Evolutionary conservation across 2,888 invertebrate species (phyloP), one percentile per base, ranked within the genome.

Genomic region (Papilio elwesi): DNA sequence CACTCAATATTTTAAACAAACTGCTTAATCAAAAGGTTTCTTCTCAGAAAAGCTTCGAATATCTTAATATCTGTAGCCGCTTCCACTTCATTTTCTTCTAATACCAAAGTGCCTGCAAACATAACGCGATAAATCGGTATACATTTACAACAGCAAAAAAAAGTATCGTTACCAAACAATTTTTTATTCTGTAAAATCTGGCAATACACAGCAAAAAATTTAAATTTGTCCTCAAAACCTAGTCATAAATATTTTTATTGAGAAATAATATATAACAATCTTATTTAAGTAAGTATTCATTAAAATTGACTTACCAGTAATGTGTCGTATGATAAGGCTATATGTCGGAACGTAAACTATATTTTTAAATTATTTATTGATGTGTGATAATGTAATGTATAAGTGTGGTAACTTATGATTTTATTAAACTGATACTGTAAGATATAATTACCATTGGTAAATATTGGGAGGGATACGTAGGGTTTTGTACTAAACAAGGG

Each of bases 81-180:
- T 78, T 76, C 77, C 77, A 77, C 77, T 76, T 77, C 71, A 69
- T 74, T 78, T 78, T 69, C 77, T 80, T 80, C 76, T 74, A 78
- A 73, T 81, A 87, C 88, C 88, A 84, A 87, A 83, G 89, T 89
- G 76, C 75, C 68, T 74, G 71, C 59, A 70, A 70, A 16, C 57
- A 70, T 64, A 69, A 70, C 69, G 71, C 72, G 53, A 67, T 68
- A 55, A 49, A 68, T 67, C 16, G 48, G 13, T 70, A 64, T 69
- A 63, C 63, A 47, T 64, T 57, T 51, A 47, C 55, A 59, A 36
- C 55, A 36, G 12, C 38, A 59, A 59, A 43, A 43, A 43, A 43
- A n/a, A 59, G 59, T 43, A 43, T 43, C n/a, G 1, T 15, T 43
- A 43, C 9, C 3, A 59, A 15, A 43, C 59, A 7, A 36, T n/a